phyloP scores from a whole-genome alignment of 2,888 invertebrate species.

The Neoitamus cyanurus region DNA sequence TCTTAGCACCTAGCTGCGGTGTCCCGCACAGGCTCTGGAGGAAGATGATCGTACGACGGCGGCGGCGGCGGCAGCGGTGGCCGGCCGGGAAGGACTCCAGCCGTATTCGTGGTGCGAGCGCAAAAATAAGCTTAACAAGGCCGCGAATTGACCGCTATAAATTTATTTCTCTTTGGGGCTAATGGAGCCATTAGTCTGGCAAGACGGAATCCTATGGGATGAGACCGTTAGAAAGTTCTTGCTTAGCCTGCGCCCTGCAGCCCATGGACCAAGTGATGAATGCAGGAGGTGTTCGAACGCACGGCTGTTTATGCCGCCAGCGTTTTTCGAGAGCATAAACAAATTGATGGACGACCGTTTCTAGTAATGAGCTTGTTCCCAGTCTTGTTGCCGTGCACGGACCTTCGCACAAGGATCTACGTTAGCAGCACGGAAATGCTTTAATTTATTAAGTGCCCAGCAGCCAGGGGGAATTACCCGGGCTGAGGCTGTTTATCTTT shows the following conservation, averaged over 20 bases:
- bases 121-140: not conserved
- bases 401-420: not conserved
- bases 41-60: no score
- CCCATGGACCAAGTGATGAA: not conserved
- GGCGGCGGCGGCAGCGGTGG: no score
- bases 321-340: slow-evolving; percentile 22
- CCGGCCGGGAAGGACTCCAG: not conserved
- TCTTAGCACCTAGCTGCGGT: slow-evolving; percentile 42
- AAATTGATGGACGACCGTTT: slow-evolving; percentile 32
- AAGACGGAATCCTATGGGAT: not conserved
- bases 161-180: slow-evolving; percentile 40
- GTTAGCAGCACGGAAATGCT: not conserved
- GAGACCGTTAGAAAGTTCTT: not conserved
- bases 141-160: slow-evolving; percentile 35
- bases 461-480: not conserved
- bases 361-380: slow-evolving; percentile 42
- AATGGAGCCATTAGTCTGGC: slow-evolving; percentile 44
- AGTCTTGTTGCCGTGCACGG: not conserved
- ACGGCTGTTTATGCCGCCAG: not conserved
- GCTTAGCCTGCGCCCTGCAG: not conserved
- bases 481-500: slow-evolving; percentile 10
- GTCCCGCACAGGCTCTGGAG: not conserved
- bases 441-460: slow-evolving; percentile 32
- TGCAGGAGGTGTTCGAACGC: not conserved
- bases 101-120: not conserved